These are phyloP conservation scores for Lithosia quadra DNA, from an alignment of 2,888 invertebrate species.

Conservation along the genomic window DNA sequence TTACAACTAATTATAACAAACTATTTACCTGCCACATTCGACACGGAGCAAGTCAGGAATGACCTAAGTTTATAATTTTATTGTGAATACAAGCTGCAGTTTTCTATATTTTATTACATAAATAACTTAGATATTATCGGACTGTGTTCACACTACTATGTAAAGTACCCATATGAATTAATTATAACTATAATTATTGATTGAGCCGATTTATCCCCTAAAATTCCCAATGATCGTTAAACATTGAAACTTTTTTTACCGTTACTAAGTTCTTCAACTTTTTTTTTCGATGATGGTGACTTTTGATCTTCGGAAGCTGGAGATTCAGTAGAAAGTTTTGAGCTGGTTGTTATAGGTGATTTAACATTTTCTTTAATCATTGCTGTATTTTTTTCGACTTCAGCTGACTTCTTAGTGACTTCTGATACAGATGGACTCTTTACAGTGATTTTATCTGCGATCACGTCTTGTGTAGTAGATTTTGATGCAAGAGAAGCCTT, in stretches of 20 bases:
- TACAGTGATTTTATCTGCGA: background rate
- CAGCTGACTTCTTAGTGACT: slow-evolving; percentile 11
- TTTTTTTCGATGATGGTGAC: slow-evolving; percentile 40
- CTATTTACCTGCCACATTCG: slow-evolving; percentile 30
- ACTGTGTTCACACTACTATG: slow-evolving; percentile 13
- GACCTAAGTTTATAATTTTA: slow-evolving; percentile 30
- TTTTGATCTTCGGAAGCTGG: slow-evolving; percentile 25
- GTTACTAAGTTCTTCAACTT: slow-evolving; percentile 52
- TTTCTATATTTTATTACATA: slow-evolving; percentile 30
- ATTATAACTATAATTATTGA: slow-evolving; percentile 61
- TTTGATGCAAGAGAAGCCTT: background rate
- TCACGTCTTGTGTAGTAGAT: background rate
- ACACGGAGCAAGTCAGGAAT: slow-evolving; percentile 38
- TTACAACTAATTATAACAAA: slow-evolving; percentile 46
- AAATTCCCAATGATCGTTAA: slow-evolving; percentile 53
- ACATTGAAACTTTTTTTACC: slow-evolving; percentile 57
- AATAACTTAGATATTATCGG: slow-evolving; percentile 16
- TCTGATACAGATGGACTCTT: slow-evolving; percentile 9
- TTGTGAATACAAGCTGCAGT: slow-evolving; percentile 32
- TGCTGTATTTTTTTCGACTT: slow-evolving; percentile 19
- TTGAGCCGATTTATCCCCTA: slow-evolving; percentile 66
- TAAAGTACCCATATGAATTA: slow-evolving; percentile 36
- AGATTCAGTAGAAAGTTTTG: slow-evolving; percentile 17
- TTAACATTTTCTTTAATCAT: slow-evolving; percentile 15
- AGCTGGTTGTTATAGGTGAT: slow-evolving; percentile 20